These are phyloP conservation scores for Cosmopolites sordidus DNA, from an alignment of 2,888 invertebrate species.

Conservation along the genomic window DNA sequence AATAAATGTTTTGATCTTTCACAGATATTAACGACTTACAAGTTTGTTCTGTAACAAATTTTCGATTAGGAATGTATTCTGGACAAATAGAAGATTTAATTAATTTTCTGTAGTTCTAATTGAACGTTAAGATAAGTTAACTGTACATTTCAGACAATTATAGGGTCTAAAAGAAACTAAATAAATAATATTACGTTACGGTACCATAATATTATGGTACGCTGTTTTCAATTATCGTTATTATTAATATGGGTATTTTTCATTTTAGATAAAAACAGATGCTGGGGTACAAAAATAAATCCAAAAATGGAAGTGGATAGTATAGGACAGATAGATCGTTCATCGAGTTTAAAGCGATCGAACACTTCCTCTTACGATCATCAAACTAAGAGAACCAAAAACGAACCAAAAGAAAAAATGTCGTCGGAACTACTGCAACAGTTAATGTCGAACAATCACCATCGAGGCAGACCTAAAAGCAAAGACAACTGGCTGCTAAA, in stretches of 20 bases:
- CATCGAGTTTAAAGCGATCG: slow-evolving; percentile 32
- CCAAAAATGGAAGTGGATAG: slow-evolving; percentile 24
- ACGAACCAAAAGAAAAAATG: slow-evolving; percentile 46
- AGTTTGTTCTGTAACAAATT: no score
- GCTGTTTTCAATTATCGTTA: no score
- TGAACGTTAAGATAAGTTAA: no score
- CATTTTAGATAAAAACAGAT: slow-evolving; percentile 24
- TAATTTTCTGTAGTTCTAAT: no score
- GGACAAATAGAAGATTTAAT: no score
- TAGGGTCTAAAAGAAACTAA: no score
- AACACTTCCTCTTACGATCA: slow-evolving; percentile 36
- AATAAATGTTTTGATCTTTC: no score
- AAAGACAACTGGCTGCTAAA: slow-evolving; percentile 45
- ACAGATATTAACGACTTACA: no score
- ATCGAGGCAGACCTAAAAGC: slow-evolving; percentile 42
- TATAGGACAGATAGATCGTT: slow-evolving; percentile 27
- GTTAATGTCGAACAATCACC: slow-evolving; percentile 52
- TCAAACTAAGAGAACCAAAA: slow-evolving; percentile 38
- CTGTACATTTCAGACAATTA: no score
- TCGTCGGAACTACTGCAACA: slow-evolving; percentile 57
- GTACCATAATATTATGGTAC: no score
- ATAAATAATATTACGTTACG: no score
- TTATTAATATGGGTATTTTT: background rate
- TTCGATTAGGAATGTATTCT: no score
- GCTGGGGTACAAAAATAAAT: slow-evolving; percentile 30